Percentiles rank a stretch among this genome's conserved stretches.
These are phyloP conservation scores for Lasioglossum villosulum DNA, from an alignment of 2,888 invertebrate genomes.

Conservation along the genomic window DNA sequence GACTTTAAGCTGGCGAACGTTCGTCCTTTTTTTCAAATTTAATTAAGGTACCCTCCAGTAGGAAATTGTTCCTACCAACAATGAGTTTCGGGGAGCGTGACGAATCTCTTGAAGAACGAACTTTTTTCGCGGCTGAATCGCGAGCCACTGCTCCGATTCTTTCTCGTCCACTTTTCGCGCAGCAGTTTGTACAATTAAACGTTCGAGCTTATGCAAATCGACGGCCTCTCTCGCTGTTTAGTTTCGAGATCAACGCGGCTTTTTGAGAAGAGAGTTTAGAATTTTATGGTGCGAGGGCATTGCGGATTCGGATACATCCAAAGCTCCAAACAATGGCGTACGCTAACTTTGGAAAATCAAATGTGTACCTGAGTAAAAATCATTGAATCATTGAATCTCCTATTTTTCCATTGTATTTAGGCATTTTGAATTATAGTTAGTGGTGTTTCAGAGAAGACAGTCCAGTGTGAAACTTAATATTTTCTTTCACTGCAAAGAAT, in stretches of 20 bases:
- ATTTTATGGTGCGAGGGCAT: neutral
- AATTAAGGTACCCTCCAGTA: conserved; percentile 1
- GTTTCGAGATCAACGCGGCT: neutral
- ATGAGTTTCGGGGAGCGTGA: neutral
- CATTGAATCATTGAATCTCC: too few species aligned
- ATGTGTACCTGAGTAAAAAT: too few species aligned
- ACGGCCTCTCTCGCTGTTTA: neutral
- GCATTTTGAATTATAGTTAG: too few species aligned
- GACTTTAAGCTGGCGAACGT: conserved; percentile 5
- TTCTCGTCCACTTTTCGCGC: neutral
- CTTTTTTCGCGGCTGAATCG: neutral
- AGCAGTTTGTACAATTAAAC: neutral
- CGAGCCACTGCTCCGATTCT: neutral
- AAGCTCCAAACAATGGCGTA: too few species aligned
- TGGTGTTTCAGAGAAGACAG: too few species aligned
- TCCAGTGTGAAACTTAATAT: too few species aligned
- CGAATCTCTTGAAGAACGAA: neutral
- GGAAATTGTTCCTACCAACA: conserved; percentile 10
- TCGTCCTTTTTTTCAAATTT: neutral
- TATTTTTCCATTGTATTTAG: too few species aligned
- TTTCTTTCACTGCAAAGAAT: neutral
- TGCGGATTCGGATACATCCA: neutral
- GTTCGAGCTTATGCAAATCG: neutral
- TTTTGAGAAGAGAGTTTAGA: neutral
- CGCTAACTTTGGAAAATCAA: too few species aligned